Evolutionary conservation across 2,113 vertebrate genomes (phyloP).

Genomic region (Typhlomys cinereus): DNA sequence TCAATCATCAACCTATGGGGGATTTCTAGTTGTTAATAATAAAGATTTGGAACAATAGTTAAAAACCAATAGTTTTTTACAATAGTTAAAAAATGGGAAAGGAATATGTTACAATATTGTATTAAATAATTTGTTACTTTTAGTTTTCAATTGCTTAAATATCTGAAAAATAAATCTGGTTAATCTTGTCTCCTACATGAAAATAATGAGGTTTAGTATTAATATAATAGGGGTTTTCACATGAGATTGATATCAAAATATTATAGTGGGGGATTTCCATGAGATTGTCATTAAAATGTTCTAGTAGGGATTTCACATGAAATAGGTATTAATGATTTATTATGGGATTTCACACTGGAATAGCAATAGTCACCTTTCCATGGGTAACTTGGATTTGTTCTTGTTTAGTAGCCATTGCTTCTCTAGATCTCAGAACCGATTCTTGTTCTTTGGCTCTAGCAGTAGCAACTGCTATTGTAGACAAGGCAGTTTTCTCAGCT

Average conservation of each 20-base stretch:
- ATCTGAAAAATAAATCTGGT: constrained; percentile 47
- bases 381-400: constrained; percentile 84
- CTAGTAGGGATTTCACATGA: constrained; percentile 49
- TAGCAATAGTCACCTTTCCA: constrained; percentile 85
- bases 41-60: constrained; percentile 53
- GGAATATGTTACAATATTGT: constrained; percentile 63
- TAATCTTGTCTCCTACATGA: constrained; percentile 50
- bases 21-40: constrained; percentile 57
- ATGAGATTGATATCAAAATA: constrained; percentile 46
- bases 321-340: constrained; percentile 53
- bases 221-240: constrained; percentile 57
- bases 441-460: constrained; percentile 80
- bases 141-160: constrained; percentile 46
- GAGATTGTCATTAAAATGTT: constrained; percentile 49
- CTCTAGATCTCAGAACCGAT: constrained; percentile 81
- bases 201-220: constrained; percentile 43
- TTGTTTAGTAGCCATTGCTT: constrained; percentile 81
- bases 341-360: constrained; percentile 51
- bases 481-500: constrained; percentile 82
- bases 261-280: constrained; percentile 32
- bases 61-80: constrained; percentile 41
- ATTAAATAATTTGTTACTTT: constrained; percentile 44
- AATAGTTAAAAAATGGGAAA: constrained; percentile 43
- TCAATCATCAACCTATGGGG: constrained; percentile 27
- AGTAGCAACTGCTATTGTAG: constrained; percentile 79